Evolutionary conservation across 1,140 invertebrate species (phyloP).

Genomic region (Aphelenchoides avenae): DNA sequence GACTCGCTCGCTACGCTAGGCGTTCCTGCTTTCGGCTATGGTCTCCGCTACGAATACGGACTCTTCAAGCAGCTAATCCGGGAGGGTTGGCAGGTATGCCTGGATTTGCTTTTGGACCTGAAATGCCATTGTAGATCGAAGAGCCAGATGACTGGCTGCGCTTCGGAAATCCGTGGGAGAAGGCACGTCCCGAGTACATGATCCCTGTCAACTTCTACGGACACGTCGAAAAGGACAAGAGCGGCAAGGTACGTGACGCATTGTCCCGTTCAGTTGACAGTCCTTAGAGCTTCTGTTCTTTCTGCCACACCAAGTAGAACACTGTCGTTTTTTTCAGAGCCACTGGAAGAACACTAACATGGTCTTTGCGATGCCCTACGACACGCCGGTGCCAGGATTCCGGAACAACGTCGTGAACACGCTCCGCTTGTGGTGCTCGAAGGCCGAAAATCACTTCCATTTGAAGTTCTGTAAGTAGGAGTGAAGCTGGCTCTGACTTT

Average conservation of each 20-base stretch:
- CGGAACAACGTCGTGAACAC: conserved; percentile 97
- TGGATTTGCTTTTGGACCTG: conserved; percentile 20
- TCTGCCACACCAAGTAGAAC: no score
- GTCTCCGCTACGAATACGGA: conserved; percentile 97
- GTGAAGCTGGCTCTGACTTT: no score
- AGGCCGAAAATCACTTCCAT: conserved; percentile 92
- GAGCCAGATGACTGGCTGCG: conserved; percentile 97
- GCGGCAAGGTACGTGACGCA: conserved; percentile 68
- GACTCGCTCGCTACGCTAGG: conserved; percentile 96
- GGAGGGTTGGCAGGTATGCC: conserved; percentile 83
- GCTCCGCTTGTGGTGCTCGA: conserved; percentile 92
- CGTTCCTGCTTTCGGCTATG: conserved; percentile 97
- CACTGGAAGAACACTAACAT: conserved; percentile 65
- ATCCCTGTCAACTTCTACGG: conserved; percentile 94
- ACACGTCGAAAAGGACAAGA: conserved; percentile 75
- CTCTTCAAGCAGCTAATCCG: conserved; percentile 94
- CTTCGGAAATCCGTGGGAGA: conserved; percentile 80
- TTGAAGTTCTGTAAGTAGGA: conserved; percentile 78
- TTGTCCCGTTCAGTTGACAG: no score
- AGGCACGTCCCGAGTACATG: conserved; percentile 78
- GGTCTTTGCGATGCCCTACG: conserved; percentile 95
- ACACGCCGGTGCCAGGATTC: conserved; percentile 95
- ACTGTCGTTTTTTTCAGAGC: no score
- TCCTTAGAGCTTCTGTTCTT: no score
- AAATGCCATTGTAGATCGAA: conserved; percentile 69